Base-by-base conservation (phyloP, 2,888 invertebrate genomes). In the Caenorhabditis zanzibari region DNA sequence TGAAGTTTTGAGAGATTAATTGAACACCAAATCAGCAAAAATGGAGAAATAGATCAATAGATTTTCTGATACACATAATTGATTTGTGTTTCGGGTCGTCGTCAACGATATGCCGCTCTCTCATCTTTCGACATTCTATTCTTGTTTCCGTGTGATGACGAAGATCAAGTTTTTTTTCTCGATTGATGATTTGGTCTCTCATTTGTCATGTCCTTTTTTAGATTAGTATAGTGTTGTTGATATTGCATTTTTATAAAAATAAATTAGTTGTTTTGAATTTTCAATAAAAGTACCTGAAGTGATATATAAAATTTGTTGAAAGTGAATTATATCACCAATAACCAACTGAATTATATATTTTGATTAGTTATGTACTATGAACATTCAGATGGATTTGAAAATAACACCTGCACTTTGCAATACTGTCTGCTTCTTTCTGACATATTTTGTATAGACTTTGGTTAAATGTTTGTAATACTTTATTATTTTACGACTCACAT, bases 151-250 rank as follows among this genome's bases (percentile, higher is more conserved):
- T 58, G 35, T 58, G 66, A 59, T 66, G 69, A 66, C 68, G 61
- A 63, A 75, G 75, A 79, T 79, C 79, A 71, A 79, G 79, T 79
- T 79, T 79, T 77, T 71, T 66, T 38, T 19, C 14, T 35, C 49
- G 41, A 64, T n/a, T 52, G 56, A 41, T 64, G 63, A 71, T 71
- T 77, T 63, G 69, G 69, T 56, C 71, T 69, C 5, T 16, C 63
- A 35, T 61, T 44, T 61, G 64, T 52, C 49, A 10, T 24, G 24
- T 26, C 54, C 1, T 24, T 26, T 35, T 32, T 66, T 12, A 66
- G 22, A 52, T 22, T 14, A 14, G 22, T 14, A 26, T 14, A 26
- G 24, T 9, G 0, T 7, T 2, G 19, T 47, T 47, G 19, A 19
- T 47, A 19, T 19, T 19, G 19, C n/a, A n/a, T n/a, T n/a, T n/a